Evolutionary conservation across 2,113 vertebrate genomes (phyloP), one percentile per base, ranked within the genome.

Genomic region (Paedocypris sp.): DNA sequence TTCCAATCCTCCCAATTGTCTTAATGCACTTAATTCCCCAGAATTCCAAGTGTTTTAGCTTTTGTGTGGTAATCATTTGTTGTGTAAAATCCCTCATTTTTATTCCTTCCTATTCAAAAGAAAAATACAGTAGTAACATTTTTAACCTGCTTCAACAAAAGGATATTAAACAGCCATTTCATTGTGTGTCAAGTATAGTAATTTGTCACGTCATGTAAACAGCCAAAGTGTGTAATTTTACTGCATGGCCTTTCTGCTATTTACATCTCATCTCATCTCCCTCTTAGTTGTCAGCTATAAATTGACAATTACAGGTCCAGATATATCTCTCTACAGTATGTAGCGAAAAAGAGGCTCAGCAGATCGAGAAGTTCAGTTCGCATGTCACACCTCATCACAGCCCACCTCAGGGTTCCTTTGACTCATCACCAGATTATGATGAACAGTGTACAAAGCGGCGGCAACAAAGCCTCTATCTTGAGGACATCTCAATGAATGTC

Each of bases 391-490:
- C 46, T 60, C 22, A 45, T n/a, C 49, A 33, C 31, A 2, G 10
- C 3, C 1, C 22, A 45, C 54, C 38, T 4, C 26, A 39, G 31
- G 36, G 25, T 28, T 13, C 13, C n/a, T 61, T 48, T 39, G 51
- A 48, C 31, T 41, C 20, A 16, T 62, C 51, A 10, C 33, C 5
- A 20, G 49, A 41, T n/a, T n/a, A 62, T 23, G 59, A 60, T 45
- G 19, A 22, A 25, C 39, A 32, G 9, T 39, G 36, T 45, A 42
- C 60, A 63, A 50, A 36, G 29, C 6, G 23, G 45, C 56, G 47
- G 42, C 60, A 49, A 39, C 52, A 38, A 25, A 47, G 23, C 42
- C 43, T 38, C 62, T 47, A 46, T 64, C 62, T 57, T 48, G 16
- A 35, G 42, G 50, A 29, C 23, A 25, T 36, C 31, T 54, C 50